Base-by-base conservation (phyloP, 1,140 invertebrate species). In the Hyles vespertilio region DNA sequence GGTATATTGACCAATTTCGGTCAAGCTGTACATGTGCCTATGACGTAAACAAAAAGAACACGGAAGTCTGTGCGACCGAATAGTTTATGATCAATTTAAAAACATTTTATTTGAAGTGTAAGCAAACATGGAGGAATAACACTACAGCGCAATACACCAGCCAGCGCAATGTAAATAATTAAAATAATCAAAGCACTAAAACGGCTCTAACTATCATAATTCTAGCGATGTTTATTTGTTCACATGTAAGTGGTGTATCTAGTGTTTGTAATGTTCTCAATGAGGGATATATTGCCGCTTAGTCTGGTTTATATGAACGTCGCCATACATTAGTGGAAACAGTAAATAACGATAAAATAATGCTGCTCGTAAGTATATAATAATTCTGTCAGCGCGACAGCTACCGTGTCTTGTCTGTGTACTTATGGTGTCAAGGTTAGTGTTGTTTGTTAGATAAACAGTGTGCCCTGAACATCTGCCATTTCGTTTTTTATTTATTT, bases 181-280 rank as follows among this genome's bases (percentile, higher is more conserved):
- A 40, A 2, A 40, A 40, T 40, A 40, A 40, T 40, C 36, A 40
- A 5, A 8, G 36, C 22, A 22, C 36, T 40, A 40, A 40, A 1
- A 8, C 8, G 36, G 36, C 8, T 8, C 8, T 8, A 40, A 40
- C 5, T 40, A 40, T 40, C 65, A 80, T 80, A 80, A 73, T 70
- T 81, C 65, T 66, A 49, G 45, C 12, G 33, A 11, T 67, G 69
- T 77, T 76, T 81, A 72, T 81, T 80, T 80, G 71, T 65, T 69
- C 77, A 80, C 75, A 72, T 75, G 78, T 67, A 51, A 40, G 47
- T 11, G 40, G 22, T 66, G 55, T 51, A 69, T 67, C 59, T 66
- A 65, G 59, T 40, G 36, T 40, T 48, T 40, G 33, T 53, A 65
- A 61, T 56, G 58, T 51, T 12, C 59, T 61, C 57, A 63, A 58